These are phyloP conservation scores for Ooceraea biroi DNA, from an alignment of 1,140 invertebrate species.

Conservation along the genomic window DNA sequence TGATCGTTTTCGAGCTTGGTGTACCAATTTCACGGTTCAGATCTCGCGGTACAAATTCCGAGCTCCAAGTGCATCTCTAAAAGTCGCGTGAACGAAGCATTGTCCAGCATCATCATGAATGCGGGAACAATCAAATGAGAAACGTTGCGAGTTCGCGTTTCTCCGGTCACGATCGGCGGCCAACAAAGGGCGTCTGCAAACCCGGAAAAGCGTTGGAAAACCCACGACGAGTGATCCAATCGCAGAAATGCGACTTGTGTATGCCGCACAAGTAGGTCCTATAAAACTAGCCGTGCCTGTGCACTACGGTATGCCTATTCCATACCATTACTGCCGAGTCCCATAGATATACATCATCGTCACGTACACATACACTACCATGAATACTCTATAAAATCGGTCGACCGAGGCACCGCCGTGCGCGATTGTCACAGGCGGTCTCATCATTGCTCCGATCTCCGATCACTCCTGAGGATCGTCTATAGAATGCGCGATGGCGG, in stretches of 20 bases:
- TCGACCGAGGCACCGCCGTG: conserved; percentile 2
- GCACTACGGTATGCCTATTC: too few relatives aligned
- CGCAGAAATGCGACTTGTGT: conserved; percentile 67
- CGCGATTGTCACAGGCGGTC: conserved; percentile 41
- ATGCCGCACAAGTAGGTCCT: conserved; percentile 60
- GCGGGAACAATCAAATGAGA: not conserved
- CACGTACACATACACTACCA: conserved; percentile 66
- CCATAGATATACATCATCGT: conserved; percentile 67
- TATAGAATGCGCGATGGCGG: too few relatives aligned
- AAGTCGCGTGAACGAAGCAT: too few relatives aligned
- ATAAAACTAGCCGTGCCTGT: conserved; percentile 69
- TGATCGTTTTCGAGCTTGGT: too few relatives aligned
- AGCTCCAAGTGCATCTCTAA: too few relatives aligned
- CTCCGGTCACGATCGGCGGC: not conserved
- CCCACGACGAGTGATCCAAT: conserved; percentile 44
- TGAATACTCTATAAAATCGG: conserved; percentile 66
- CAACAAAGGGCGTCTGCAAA: not conserved
- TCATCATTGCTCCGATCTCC: not conserved
- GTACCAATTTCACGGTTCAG: too few relatives aligned
- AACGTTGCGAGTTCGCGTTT: not conserved
- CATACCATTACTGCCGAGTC: conserved; percentile 47
- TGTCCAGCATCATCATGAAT: too few relatives aligned
- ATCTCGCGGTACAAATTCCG: too few relatives aligned
- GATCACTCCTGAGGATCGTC: too few relatives aligned
- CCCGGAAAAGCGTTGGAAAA: not conserved